Base-by-base conservation (phyloP, 1,140 invertebrate species). In the Musca domestica region DNA sequence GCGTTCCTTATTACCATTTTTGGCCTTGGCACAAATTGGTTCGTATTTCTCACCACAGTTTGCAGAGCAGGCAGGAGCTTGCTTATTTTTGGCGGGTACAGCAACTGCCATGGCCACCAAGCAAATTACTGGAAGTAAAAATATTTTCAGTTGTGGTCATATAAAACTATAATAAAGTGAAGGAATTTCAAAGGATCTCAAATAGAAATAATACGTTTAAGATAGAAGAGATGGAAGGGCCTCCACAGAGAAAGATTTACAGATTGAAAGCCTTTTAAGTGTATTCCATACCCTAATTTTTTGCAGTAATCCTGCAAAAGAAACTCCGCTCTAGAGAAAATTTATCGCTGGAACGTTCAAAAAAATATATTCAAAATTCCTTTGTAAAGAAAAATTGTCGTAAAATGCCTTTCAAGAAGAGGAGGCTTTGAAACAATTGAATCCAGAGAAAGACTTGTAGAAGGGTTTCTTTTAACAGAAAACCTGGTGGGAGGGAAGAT, bases 1-100 rank as follows among this genome's bases (percentile, higher is more conserved):
- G 14, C 72, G 71, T 23, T 79, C 77, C 73, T 80, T 80, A 68
- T 56, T 77, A 41, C 76, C 72, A 69, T 73, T 80, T 65, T 78
- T 78, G 25, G 75, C 72, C 34, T 69, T 74, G 19, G 74, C 75
- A 34, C 78, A 80, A 27, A 80, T 66, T 10, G 78, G 78, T 0
- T 77, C 73, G 58, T 80, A 80, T 2, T 67, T 71, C 0, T 76
- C 74, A 1, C 56, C 74, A 51, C 73, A 80, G 27, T 66, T 19
- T 5, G 54, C 63, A 5, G 67, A 65, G 64, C 77, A 80, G 25
- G 69, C 67, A 12, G 34, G 58, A 6, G 70, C 71, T 25, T 65
- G 67, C 34, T 75, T 79, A 56, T 76, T 76, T 2, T 69, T 71
- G 10, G 78, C 75, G 0, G 78, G 76, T 20, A 25, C 69, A 1